Percentiles rank a stretch among this genome's conserved stretches.
Conservation (phyloP, 2,888 invertebrate species). For the Lamproptera curius region DNA sequence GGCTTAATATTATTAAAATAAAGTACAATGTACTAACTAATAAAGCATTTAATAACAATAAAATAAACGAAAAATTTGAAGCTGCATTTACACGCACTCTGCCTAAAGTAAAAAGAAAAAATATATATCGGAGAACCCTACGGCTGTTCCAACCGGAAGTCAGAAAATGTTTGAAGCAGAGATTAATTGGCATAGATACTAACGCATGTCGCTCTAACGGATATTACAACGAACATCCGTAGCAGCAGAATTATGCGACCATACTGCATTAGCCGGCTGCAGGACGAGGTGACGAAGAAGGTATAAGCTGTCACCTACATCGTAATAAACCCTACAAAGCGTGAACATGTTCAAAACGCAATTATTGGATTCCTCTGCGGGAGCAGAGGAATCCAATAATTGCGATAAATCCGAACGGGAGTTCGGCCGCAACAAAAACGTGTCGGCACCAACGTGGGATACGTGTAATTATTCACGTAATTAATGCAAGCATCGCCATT, state of each 20-base stretch:
- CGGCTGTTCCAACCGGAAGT: too few relatives aligned
- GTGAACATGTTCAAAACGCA: conserved; percentile 26
- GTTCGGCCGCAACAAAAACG: conserved; percentile 37
- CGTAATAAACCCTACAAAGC: conserved; percentile 13
- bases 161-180: neutral
- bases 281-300: conserved; percentile 18
- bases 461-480: conserved; percentile 50
- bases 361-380: conserved; percentile 29
- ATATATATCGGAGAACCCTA: too few relatives aligned
- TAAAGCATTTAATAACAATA: too few relatives aligned
- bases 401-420: too few relatives aligned
- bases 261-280: neutral
- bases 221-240: conserved; percentile 6
- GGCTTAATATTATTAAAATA: too few relatives aligned
- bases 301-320: conserved; percentile 26
- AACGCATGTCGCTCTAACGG: neutral
- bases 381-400: too few relatives aligned
- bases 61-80: too few relatives aligned
- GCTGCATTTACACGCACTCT: too few relatives aligned
- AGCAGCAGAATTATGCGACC: neutral
- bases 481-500: conserved; percentile 38
- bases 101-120: too few relatives aligned
- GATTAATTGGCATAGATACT: neutral
- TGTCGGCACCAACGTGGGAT: conserved; percentile 39
- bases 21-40: too few relatives aligned